A percentile compares a stretch with the other conserved stretches of the same genome.
Evolutionary conservation across 2,113 vertebrate genomes (phyloP).

Genomic region (Amia ocellicauda): DNA sequence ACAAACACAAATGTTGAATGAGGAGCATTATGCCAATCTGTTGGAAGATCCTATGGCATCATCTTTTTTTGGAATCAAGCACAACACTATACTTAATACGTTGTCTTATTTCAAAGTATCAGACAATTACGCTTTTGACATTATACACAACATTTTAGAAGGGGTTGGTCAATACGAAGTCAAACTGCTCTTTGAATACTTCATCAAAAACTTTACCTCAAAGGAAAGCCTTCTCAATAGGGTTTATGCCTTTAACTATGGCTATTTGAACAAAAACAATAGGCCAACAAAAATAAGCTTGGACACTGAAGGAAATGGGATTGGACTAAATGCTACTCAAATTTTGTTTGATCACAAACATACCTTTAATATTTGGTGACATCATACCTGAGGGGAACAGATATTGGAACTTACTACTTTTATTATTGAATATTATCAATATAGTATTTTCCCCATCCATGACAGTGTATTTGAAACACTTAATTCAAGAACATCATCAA

Average conservation of each 20-base stretch:
- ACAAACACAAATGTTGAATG: neutral
- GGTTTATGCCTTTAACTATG: constrained; percentile 2
- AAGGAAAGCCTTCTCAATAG: neutral
- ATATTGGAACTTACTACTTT: too few relatives aligned
- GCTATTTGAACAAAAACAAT: constrained; percentile 2
- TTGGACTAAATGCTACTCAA: constrained; percentile 7
- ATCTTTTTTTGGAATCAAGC: neutral
- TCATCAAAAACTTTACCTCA: constrained; percentile 1
- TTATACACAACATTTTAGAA: too few relatives aligned
- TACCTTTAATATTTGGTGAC: neutral
- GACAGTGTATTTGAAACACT: too few relatives aligned
- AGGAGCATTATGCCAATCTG: constrained; percentile 1
- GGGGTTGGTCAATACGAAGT: too few relatives aligned
- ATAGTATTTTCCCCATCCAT: too few relatives aligned
- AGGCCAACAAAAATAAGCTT: constrained; percentile 2
- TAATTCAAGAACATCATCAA: too few relatives aligned
- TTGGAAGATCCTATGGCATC: neutral
- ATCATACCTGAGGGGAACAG: too few relatives aligned
- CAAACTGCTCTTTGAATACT: too few relatives aligned
- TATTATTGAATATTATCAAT: too few relatives aligned
- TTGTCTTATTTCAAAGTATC: too few relatives aligned
- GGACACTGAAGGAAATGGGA: neutral
- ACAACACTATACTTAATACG: too few relatives aligned
- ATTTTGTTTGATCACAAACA: neutral
- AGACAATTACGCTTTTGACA: too few relatives aligned